Conservation (phyloP, 2,113 vertebrate genomes). For the Parotia lawesii region DNA sequence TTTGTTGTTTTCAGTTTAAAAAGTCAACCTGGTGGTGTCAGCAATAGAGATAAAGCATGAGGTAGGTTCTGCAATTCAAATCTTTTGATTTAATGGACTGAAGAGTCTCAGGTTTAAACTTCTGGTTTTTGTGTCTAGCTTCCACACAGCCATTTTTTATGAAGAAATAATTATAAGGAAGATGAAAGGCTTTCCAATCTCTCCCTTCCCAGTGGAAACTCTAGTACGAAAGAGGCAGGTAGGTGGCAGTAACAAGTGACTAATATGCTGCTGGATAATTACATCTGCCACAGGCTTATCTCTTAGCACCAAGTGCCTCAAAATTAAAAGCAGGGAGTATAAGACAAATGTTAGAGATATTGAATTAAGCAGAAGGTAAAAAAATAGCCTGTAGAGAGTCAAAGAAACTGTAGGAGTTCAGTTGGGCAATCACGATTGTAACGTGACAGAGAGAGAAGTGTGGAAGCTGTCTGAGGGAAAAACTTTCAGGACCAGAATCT, state of each 20-base stretch:
- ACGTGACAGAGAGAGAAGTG: accelerated
- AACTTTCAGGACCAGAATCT: not conserved
- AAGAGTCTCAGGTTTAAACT: not conserved
- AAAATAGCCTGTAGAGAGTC: not conserved
- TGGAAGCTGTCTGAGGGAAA: not conserved
- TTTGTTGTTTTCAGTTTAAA: not conserved
- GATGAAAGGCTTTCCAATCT: not conserved
- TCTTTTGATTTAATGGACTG: not conserved
- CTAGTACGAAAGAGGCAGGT: not conserved
- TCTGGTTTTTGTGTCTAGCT: not conserved
- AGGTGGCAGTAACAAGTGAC: conserved; percentile 51
- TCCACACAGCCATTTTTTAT: not conserved
- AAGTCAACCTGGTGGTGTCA: not conserved
- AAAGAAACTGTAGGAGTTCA: not conserved
- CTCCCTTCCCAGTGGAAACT: not conserved
- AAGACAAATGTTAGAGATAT: not conserved
- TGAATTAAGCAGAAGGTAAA: not conserved
- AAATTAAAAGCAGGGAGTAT: conserved; percentile 18
- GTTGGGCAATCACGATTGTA: not conserved
- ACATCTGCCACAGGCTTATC: conserved; percentile 28
- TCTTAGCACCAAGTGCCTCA: not conserved
- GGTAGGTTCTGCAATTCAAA: not conserved
- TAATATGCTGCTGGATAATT: conserved; percentile 22
- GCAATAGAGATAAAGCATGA: not conserved
- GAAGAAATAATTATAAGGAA: not conserved